Evolutionary conservation across 2,888 invertebrate species (phyloP), one percentile per base, ranked within the genome.

Genomic region (Laothoe populi): DNA sequence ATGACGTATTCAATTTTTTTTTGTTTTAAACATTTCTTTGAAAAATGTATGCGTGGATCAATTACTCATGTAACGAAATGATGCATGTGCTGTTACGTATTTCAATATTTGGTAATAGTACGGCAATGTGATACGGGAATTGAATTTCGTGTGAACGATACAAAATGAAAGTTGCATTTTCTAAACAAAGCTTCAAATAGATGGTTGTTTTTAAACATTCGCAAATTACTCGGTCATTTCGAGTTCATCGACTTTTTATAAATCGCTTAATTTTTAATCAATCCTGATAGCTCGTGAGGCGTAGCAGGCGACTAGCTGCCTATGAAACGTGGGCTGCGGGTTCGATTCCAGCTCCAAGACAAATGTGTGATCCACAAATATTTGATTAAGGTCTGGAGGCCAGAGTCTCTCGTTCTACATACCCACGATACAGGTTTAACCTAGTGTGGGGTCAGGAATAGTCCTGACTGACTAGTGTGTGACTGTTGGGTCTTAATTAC

Each of bases 101-200:
- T 13, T 21, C 7, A 13, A 38, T 10, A 38, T 38, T 38, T 42
- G 10, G 24, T 8, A 44, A 23, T 19, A 74, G 65, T 26, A 53
- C 31, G 7, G 53, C 35, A 53, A 53, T 35, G 19, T 64, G 71
- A 75, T 63, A 70, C 72, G 57, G 66, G 71, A 70, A 67, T 72
- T 69, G 60, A 69, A 71, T 78, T 71, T 72, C 77, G 73, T 81
- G 81, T 64, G 78, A 79, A 73, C 71, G 63, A 63, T 60, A 65
- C 66, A 58, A 35, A 31, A 23, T 63, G 67, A 63, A 19, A 71
- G 77, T 73, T 73, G 70, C 68, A 71, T 69, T 73, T 66, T 71
- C 16, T 11, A 53, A 53, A 53, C 53, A 53, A 53, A 35, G 53
- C 35, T 35, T 19, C 19, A 16, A 19, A 35, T 35, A 13, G 4